Percentiles rank a stretch among this genome's conserved stretches.
Conservation (phyloP, 1,140 invertebrate genomes). For the Dryas iulia region DNA sequence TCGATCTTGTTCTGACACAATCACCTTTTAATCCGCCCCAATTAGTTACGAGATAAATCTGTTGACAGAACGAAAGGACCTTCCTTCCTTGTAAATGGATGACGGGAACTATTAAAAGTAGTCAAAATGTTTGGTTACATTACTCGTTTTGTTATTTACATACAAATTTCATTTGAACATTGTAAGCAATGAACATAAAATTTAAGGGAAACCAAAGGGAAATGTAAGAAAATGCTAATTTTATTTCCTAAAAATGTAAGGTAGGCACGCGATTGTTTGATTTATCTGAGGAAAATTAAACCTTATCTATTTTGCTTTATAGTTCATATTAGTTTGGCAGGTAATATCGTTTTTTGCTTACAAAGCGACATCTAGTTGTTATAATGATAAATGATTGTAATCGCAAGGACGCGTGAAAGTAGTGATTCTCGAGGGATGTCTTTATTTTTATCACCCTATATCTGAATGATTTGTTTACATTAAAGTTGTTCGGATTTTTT, state of each 20-base stretch:
- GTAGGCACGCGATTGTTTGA: constrained; percentile 43
- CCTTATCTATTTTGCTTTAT: background rate
- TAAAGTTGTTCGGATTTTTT: background rate
- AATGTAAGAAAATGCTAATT: constrained; percentile 50
- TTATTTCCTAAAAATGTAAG: constrained; percentile 40
- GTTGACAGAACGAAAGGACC: constrained; percentile 30
- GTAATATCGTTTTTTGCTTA: constrained; percentile 33
- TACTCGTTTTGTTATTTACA: constrained; percentile 29
- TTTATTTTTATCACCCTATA: constrained; percentile 18
- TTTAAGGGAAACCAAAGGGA: constrained; percentile 44
- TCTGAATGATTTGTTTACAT: constrained; percentile 7
- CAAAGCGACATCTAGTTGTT: constrained; percentile 48
- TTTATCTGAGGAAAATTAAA: background rate
- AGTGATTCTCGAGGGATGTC: constrained; percentile 27
- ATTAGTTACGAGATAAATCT: constrained; percentile 52
- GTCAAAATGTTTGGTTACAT: constrained; percentile 29
- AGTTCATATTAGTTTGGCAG: constrained; percentile 10
- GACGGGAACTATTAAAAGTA: background rate
- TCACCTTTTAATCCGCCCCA: constrained; percentile 44
- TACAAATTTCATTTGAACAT: constrained; percentile 18
- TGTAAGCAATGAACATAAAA: constrained; percentile 39
- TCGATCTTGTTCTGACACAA: constrained; percentile 40
- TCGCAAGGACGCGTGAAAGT: constrained; percentile 26
- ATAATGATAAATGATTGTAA: constrained; percentile 51
- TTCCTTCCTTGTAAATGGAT: background rate